Evolutionary conservation across 2,797 vertebrate species (phyloP).

Genomic region (Psittacula echo): DNA sequence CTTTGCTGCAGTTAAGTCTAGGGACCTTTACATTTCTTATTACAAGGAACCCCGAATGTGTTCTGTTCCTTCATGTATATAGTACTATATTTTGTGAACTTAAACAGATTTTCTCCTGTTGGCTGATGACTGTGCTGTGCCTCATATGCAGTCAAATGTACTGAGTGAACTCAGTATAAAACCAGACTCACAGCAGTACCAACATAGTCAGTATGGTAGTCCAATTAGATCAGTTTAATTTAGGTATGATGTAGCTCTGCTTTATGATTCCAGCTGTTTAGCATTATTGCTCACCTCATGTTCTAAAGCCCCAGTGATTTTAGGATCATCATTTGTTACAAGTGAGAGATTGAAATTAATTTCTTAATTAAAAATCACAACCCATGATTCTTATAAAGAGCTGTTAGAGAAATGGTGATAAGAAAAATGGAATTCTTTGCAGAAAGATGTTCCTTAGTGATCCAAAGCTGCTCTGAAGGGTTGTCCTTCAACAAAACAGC

Average conservation of each 20-base stretch:
- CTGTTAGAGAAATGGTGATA: not conserved
- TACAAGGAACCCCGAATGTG: not conserved
- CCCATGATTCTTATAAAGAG: not conserved
- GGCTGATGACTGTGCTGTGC: not conserved
- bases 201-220: not conserved
- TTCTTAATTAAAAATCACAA: not conserved
- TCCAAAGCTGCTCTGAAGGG: not conserved
- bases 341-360: not conserved
- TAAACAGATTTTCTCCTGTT: not conserved
- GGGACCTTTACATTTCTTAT: not conserved
- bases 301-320: constrained; percentile 23
- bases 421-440: not conserved
- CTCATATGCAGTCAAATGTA: not conserved
- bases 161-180: not conserved
- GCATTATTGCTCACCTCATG: not conserved
- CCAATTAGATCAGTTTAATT: constrained; percentile 11
- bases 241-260: not conserved
- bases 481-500: not conserved
- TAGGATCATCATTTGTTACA: not conserved
- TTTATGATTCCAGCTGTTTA: not conserved
- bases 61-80: not conserved
- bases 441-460: not conserved
- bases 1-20: not conserved
- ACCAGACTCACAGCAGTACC: not conserved
- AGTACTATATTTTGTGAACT: not conserved